Percentiles rank a stretch among this genome's conserved stretches.
Evolutionary conservation across 2,888 invertebrate species (phyloP).

Genomic region (Papilio gigon): DNA sequence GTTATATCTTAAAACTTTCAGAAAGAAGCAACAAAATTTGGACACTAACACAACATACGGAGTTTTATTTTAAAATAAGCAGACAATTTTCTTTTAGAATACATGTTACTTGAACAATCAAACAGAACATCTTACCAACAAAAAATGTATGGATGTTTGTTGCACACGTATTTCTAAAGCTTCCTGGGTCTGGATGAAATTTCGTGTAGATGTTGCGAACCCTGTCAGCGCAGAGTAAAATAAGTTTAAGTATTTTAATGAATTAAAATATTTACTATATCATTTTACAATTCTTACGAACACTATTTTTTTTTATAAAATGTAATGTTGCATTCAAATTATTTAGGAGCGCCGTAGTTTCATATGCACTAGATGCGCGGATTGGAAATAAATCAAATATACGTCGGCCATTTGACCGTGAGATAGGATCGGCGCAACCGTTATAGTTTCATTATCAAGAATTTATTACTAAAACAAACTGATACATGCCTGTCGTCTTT

Average conservation of each 20-base stretch:
- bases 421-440: conserved; percentile 76
- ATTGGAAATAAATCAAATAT: conserved; percentile 81
- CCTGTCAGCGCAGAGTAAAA: no score
- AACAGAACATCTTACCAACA: no score
- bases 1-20: conserved; percentile 65
- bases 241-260: background rate
- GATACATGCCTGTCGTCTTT: background rate
- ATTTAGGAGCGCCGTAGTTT: conserved; percentile 55
- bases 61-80: conserved; percentile 8
- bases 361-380: conserved; percentile 62
- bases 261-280: background rate
- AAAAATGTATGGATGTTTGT: no score
- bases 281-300: background rate
- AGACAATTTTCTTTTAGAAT: background rate
- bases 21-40: conserved; percentile 61
- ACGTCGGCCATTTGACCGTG: conserved; percentile 74
- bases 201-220: no score
- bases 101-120: no score
- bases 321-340: conserved; percentile 36
- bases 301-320: conserved; percentile 11
- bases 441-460: conserved; percentile 31
- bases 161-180: no score
- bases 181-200: no score
- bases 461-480: conserved; percentile 9
- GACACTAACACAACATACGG: conserved; percentile 55